These are phyloP conservation scores for Autographa gamma DNA, from an alignment of 2,888 invertebrate species.

Conservation along the genomic window DNA sequence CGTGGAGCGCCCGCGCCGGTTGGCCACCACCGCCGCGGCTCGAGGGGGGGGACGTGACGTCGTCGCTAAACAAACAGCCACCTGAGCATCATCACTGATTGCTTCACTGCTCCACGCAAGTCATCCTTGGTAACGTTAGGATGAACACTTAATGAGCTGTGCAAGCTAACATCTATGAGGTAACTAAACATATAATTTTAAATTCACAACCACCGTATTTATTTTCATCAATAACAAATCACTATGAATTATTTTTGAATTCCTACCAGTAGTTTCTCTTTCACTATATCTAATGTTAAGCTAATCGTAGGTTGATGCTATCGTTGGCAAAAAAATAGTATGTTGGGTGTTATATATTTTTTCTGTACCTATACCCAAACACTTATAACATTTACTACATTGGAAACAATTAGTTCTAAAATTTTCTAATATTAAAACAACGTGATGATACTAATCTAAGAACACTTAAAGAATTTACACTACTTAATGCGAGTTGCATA, in stretches of 20 bases:
- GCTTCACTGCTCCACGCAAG: constrained; percentile 54
- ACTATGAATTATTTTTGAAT: constrained; percentile 10
- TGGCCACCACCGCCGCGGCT: constrained; percentile 67
- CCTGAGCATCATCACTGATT: constrained; percentile 69
- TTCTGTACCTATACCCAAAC: background rate
- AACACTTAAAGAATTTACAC: background rate
- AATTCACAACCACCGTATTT: constrained; percentile 12
- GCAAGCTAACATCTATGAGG: constrained; percentile 23
- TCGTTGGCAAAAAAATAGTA: background rate
- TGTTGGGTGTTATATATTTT: background rate
- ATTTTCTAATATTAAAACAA: background rate
- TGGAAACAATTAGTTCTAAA: too few relatives aligned
- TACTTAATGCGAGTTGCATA: constrained; percentile 8
- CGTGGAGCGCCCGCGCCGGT: constrained; percentile 83
- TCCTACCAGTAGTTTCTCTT: background rate
- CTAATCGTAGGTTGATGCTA: background rate
- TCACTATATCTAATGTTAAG: background rate
- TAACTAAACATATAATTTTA: constrained; percentile 21
- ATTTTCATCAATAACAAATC: constrained; percentile 19
- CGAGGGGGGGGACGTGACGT: constrained; percentile 85
- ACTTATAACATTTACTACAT: too few relatives aligned
- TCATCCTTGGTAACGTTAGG: constrained; percentile 49
- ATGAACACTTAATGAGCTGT: constrained; percentile 51
- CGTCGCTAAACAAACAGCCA: constrained; percentile 74
- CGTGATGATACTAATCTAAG: background rate